Base-by-base conservation (phyloP, 92 coral and sea anemone species). In the Pocillopora grandis region DNA sequence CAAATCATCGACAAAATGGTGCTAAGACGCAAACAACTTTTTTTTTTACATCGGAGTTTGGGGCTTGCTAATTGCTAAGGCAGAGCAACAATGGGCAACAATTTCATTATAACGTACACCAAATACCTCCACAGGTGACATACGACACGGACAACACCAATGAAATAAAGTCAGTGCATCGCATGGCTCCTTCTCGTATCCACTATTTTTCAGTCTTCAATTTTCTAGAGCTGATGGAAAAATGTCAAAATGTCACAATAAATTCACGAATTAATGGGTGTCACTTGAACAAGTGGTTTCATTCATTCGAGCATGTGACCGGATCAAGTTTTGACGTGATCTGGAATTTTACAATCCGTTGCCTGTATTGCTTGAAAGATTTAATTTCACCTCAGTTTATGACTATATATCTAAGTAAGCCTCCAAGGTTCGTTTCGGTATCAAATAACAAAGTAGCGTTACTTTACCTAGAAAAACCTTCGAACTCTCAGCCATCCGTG, bases 91-190 rank as follows among this genome's bases (percentile, higher is more conserved):
- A 62, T 12, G 35, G 27, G 33, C 20, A 37, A 62, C 52, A 42
- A 42, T 42, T 42, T 42, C 4, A 42, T 42, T 42, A 42, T 42
- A 42, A 42, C 52, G 52, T 42, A 55, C 74, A 27, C 23, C 33
- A 15, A 67, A 64, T 64, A 83, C 86, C 86, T 62, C 75, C 62
- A 49, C 86, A 71, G 86, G 75, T 83, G 80, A 23, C 86, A 83
- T 56, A 83, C 31, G 86, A 73, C 35, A 65, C 58, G 18, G 75
- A 36, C 1, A 83, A 70, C 77, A 81, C 80, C 79, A 74, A 36
- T n/a, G 56, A 72, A 62, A 52, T 21, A 64, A 75, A 55, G 31
- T 20, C 72, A 14, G 74, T 17, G 64, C 48, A 55, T 49, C 10
- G 72, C 86, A 83, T 83, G 57, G 27, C 80, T 74, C 52, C 52